Conservation (phyloP, 2,113 vertebrate genomes). For the Periophthalmus modestus region DNA sequence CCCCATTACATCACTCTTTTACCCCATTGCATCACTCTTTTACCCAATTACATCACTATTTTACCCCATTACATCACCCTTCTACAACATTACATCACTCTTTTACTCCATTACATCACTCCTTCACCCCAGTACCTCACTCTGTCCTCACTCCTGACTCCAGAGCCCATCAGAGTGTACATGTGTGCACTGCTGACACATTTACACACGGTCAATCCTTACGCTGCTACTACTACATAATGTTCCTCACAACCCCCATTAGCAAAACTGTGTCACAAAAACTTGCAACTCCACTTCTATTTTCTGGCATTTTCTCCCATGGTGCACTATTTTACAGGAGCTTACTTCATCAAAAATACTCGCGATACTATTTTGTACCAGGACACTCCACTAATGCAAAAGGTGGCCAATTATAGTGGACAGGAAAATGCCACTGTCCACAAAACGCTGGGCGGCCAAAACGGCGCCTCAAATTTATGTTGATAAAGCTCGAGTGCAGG, state of each 20-base stretch:
- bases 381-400: background rate
- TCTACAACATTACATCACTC: background rate
- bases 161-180: too few relatives aligned
- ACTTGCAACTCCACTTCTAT: background rate
- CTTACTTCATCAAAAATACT: slow-evolving; percentile 13
- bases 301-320: background rate
- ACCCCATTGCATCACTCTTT: too few relatives aligned
- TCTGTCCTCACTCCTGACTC: background rate
- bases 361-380: slow-evolving; percentile 2
- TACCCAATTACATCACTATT: too few relatives aligned
- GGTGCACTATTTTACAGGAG: background rate
- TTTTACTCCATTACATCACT: too few relatives aligned
- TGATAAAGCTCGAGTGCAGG: background rate
- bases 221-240: background rate
- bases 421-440: slow-evolving; percentile 6
- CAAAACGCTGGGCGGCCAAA: background rate
- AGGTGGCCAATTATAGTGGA: slow-evolving; percentile 10
- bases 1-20: too few relatives aligned
- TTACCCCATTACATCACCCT: too few relatives aligned
- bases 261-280: slow-evolving; percentile 21
- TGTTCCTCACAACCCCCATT: slow-evolving; percentile 20
- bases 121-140: too few relatives aligned
- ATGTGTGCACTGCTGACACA: too few relatives aligned
- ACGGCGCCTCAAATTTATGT: slow-evolving; percentile 12
- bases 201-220: background rate